Conservation (phyloP, 2,888 invertebrate species). For the Cancer borealis region DNA sequence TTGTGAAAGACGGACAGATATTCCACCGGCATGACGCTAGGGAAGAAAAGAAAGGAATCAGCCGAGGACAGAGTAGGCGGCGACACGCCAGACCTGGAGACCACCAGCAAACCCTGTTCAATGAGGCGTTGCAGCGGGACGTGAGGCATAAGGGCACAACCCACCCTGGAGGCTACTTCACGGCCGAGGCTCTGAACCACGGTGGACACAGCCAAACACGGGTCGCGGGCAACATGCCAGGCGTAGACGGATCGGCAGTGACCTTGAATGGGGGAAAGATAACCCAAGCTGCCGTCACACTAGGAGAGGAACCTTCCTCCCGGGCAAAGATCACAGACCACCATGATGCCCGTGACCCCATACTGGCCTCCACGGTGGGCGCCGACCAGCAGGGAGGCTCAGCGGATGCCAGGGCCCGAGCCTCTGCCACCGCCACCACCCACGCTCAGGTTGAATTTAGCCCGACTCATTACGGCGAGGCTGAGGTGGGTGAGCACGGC, state of each 20-base stretch:
- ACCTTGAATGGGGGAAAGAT: slow-evolving; percentile 87
- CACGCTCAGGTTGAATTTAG: slow-evolving; percentile 93
- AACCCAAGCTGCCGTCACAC: slow-evolving; percentile 88
- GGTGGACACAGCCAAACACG: slow-evolving; percentile 82
- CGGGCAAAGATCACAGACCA: slow-evolving; percentile 86
- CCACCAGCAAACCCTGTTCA: neutral
- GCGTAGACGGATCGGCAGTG: slow-evolving; percentile 88
- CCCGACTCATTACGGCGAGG: neutral
- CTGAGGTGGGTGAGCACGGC: slow-evolving; percentile 46
- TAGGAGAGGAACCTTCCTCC: slow-evolving; percentile 88
- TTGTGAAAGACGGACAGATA: slow-evolving; percentile 71
- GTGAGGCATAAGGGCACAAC: neutral
- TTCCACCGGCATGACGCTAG: slow-evolving; percentile 65
- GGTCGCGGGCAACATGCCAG: slow-evolving; percentile 87
- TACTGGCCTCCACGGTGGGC: slow-evolving; percentile 86
- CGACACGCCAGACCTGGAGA: slow-evolving; percentile 47
- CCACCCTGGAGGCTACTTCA: slow-evolving; percentile 85
- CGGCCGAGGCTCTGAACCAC: slow-evolving; percentile 87
- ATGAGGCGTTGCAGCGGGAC: neutral
- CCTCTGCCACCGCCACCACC: slow-evolving; percentile 91
- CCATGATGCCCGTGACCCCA: neutral
- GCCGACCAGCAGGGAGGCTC: slow-evolving; percentile 90
- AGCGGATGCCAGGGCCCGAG: slow-evolving; percentile 92
- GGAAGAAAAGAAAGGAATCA: neutral
- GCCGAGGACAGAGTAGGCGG: slow-evolving; percentile 53